These are phyloP conservation scores for Macaria notata DNA, from an alignment of 2,888 invertebrate genomes.

Conservation along the genomic window DNA sequence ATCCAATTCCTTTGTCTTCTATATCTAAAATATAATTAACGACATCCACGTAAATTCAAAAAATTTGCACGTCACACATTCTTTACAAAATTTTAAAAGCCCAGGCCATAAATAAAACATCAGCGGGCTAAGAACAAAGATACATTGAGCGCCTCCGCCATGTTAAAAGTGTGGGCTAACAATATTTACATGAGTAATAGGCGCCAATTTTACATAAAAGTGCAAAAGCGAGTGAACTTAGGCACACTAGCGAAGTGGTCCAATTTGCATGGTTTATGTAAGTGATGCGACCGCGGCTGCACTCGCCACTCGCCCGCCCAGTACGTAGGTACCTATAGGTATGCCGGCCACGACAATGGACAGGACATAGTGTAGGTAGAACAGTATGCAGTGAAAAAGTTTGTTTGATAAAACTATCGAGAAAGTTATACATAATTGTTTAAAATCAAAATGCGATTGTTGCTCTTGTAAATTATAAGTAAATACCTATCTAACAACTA, in stretches of 20 bases:
- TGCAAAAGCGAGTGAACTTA: slow-evolving; percentile 77
- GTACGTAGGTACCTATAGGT: not conserved
- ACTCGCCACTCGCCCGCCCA: slow-evolving; percentile 43
- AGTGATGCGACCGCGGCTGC: slow-evolving; percentile 67
- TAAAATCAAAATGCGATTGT: no score
- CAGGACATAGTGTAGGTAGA: not conserved
- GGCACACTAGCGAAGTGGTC: slow-evolving; percentile 67
- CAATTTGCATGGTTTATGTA: slow-evolving; percentile 82
- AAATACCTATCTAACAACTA: no score
- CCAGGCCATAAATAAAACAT: no score
- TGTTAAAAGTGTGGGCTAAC: slow-evolving; percentile 57
- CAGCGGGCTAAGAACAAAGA: slow-evolving; percentile 33
- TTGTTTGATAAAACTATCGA: no score
- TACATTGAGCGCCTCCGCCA: slow-evolving; percentile 43
- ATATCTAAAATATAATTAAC: no score
- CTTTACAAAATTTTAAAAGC: no score
- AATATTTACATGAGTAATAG: slow-evolving; percentile 78
- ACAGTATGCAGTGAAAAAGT: no score
- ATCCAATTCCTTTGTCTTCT: no score
- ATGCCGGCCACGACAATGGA: slow-evolving; percentile 3
- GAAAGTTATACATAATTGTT: no score
- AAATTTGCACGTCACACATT: not conserved
- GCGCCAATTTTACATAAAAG: slow-evolving; percentile 75
- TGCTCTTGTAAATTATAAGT: no score
- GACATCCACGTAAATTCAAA: not conserved